These are phyloP conservation scores for Peromyscus eremicus DNA, from an alignment of 2,797 vertebrate species.

Conservation along the genomic window DNA sequence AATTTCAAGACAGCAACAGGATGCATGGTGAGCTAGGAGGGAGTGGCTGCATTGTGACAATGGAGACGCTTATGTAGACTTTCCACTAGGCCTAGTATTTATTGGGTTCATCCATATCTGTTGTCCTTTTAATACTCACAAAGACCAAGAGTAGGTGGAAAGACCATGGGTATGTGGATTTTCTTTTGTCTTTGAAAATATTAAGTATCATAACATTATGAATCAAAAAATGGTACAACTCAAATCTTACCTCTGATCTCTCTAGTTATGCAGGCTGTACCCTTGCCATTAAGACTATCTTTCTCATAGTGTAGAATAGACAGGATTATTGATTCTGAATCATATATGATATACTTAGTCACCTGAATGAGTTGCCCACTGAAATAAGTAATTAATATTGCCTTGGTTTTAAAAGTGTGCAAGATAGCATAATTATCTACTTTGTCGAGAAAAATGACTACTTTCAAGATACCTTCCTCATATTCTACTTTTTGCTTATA, in stretches of 20 bases:
- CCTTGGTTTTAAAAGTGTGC: constrained; percentile 19
- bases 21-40: constrained; percentile 87
- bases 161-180: background rate
- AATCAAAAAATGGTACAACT: background rate
- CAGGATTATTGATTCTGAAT: background rate
- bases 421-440: background rate
- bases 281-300: background rate
- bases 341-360: background rate
- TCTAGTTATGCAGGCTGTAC: background rate
- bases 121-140: constrained; percentile 35
- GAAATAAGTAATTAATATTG: constrained; percentile 8
- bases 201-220: background rate
- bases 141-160: background rate
- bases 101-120: background rate
- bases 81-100: constrained; percentile 5
- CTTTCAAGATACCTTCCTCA: background rate
- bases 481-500: background rate
- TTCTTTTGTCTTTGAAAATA: constrained; percentile 49
- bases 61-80: background rate
- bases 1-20: constrained; percentile 88
- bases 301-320: constrained; percentile 13
- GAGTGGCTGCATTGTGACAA: background rate
- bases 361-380: background rate
- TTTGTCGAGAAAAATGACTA: constrained; percentile 21
- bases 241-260: constrained; percentile 15